phyloP scores from a whole-genome alignment of 1,140 invertebrate species.

The Potamilus streckersoni region DNA sequence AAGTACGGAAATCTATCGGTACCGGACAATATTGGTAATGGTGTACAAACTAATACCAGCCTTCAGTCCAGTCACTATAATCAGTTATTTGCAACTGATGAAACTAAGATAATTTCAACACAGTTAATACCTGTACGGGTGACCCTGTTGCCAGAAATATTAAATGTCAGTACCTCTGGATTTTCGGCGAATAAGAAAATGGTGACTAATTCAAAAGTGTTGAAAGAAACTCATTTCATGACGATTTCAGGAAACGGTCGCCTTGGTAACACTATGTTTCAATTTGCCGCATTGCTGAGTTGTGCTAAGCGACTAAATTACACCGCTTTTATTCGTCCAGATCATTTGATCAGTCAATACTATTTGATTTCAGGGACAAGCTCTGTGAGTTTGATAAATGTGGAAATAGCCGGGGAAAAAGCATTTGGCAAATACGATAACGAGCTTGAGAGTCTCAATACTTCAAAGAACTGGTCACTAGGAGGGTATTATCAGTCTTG shows the following conservation, averaged over 20 bases:
- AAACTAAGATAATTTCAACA: no score
- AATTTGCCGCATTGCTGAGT: slow-evolving; percentile 22
- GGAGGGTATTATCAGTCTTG: slow-evolving; percentile 15
- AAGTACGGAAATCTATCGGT: no score
- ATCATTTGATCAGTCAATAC: background rate
- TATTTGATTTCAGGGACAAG: slow-evolving; percentile 11
- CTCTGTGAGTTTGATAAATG: background rate
- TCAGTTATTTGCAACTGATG: no score
- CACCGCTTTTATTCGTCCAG: slow-evolving; percentile 3
- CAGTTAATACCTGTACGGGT: no score
- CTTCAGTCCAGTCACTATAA: no score
- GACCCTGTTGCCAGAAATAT: no score
- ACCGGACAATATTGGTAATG: no score
- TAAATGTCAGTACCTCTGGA: no score
- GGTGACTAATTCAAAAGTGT: no score
- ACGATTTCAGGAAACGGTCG: slow-evolving; percentile 19
- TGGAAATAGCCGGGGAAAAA: background rate
- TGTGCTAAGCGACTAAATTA: slow-evolving; percentile 4
- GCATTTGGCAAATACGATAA: background rate
- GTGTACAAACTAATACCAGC: no score
- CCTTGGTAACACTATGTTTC: slow-evolving; percentile 33
- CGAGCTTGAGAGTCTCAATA: background rate
- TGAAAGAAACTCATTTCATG: slow-evolving; percentile 1
- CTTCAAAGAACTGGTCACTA: slow-evolving; percentile 3
- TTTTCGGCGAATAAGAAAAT: no score